Conservation (phyloP, 2,113 vertebrate genomes). For the Protomyctophum bolini region DNA sequence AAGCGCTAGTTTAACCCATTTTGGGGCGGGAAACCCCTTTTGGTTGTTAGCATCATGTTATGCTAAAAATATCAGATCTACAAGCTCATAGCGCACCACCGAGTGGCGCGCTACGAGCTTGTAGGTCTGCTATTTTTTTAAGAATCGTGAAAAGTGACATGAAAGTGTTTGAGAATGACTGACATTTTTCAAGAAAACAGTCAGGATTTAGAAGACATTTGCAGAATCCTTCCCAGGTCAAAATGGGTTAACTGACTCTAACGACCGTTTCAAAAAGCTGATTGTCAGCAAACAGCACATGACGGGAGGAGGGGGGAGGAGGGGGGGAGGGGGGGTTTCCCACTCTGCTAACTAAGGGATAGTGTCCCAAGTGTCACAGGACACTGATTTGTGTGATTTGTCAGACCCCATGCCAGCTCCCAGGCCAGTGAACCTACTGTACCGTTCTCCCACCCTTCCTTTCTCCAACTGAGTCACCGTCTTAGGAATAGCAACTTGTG, state of each 20-base stretch:
- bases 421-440: conserved; percentile 29
- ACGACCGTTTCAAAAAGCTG: conserved; percentile 37
- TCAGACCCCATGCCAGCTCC: conserved; percentile 35
- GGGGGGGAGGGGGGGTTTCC: conserved; percentile 76
- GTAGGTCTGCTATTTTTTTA: too few relatives aligned
- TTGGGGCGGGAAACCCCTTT: too few relatives aligned
- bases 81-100: too few relatives aligned
- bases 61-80: too few relatives aligned
- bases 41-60: too few relatives aligned
- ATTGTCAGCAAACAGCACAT: conserved; percentile 38
- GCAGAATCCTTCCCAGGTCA: too few relatives aligned
- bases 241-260: conserved; percentile 13
- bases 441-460: neutral
- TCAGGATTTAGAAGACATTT: too few relatives aligned
- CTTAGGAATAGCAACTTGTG: conserved; percentile 25
- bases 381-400: conserved; percentile 65
- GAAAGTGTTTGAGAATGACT: too few relatives aligned
- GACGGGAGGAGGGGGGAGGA: conserved; percentile 6
- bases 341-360: conserved; percentile 50
- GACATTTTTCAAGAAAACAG: too few relatives aligned
- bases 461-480: conserved; percentile 1
- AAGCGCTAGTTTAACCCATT: conserved; percentile 17
- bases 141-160: too few relatives aligned
- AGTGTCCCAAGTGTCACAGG: conserved; percentile 71
- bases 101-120: too few relatives aligned